Evolutionary conservation across 2,113 vertebrate genomes (phyloP), one percentile per base, ranked within the genome.

Genomic region (Orientallactaga bullata): DNA sequence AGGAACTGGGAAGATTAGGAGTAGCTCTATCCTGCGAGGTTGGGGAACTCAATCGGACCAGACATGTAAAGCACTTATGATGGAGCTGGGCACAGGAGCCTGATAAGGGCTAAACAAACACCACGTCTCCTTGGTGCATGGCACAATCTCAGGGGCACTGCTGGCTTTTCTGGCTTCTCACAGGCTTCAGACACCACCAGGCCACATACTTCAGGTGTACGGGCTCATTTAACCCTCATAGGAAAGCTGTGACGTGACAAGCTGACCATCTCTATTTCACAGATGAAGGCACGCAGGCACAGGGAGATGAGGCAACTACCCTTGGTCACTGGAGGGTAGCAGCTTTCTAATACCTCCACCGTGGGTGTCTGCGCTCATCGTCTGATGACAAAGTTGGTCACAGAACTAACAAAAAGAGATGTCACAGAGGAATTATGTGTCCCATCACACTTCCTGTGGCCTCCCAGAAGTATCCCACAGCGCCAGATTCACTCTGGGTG

Each of bases 391-490:
- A 95, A 93, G 10, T 96, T 9, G 82, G 74, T 68, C 85, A 86
- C 24, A n/a, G 37, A 81, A 65, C 61, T 73, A 55, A 96, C 71
- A 94, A 28, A 90, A 79, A 95, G 47, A 88, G 60, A 85, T 32
- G 71, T 24, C 65, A 94, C 88, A 88, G 78, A 95, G 93, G 74
- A 71, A 42, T 87, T 51, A 0, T 80, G 85, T 82, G 76, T 82
- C 58, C 74, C 76, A 81, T 39, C 69, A 71, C 77, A 82, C 83
- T 90, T 94, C 76, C 83, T 32, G 39, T 71, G 93, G 61, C 94
- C 94, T 96, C 92, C 95, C 93, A 92, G 93, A 92, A 94, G 87
- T 76, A 71, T 94, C 96, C 95, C 17, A 18, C 24, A 81, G 96
- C 89, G 73, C 73, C 74, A 88, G 72, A 39, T 79, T 94, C 79